Evolutionary conservation across 2,113 vertebrate species (phyloP).

Genomic region (Anhinga rufa): DNA sequence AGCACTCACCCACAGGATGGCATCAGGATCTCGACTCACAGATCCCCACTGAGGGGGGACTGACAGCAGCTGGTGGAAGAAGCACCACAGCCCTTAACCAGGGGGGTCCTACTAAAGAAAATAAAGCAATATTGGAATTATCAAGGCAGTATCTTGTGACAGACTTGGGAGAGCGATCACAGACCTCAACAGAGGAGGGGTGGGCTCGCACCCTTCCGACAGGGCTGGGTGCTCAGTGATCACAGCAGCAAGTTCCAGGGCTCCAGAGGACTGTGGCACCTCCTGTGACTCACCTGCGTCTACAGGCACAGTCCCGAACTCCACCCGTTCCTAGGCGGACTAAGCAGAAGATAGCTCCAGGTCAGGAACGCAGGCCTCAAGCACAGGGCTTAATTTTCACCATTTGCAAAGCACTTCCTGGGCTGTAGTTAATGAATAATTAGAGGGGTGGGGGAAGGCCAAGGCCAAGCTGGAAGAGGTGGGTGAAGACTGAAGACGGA

Average conservation of each 20-base stretch:
- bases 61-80: not conserved
- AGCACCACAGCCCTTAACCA: not conserved
- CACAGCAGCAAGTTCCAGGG: not conserved
- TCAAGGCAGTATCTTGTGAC: not conserved
- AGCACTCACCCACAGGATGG: constrained; percentile 63
- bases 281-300: not conserved
- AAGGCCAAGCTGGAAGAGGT: not conserved
- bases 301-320: not conserved
- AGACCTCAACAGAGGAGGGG: not conserved
- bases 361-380: not conserved
- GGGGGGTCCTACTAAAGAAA: not conserved
- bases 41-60: not conserved
- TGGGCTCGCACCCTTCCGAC: not conserved
- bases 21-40: constrained; percentile 30
- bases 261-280: not conserved
- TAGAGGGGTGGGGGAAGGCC: constrained; percentile 2
- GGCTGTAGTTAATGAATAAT: constrained; percentile 47
- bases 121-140: not conserved
- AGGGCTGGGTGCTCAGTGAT: not conserved
- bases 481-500: not conserved
- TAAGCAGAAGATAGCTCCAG: not conserved
- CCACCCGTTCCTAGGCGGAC: not conserved
- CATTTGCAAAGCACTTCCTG: constrained; percentile 46
- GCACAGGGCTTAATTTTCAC: not conserved
- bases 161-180: not conserved